These are phyloP conservation scores for Drosophila jambulina DNA, from an alignment of 1,140 invertebrate genomes.

Conservation along the genomic window DNA sequence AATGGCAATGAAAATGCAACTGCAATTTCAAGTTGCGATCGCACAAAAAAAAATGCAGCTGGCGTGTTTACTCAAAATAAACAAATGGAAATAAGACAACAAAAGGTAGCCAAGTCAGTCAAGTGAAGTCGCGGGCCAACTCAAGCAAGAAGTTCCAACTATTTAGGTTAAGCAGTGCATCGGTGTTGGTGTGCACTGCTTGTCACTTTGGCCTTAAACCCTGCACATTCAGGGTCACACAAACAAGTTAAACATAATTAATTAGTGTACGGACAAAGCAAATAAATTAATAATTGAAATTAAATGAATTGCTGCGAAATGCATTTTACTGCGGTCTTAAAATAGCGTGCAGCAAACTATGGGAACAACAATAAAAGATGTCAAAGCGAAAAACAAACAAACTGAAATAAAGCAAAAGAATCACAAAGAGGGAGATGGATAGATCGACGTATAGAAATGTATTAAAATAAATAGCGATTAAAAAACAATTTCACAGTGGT, in stretches of 20 bases:
- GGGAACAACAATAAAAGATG: constrained; percentile 57
- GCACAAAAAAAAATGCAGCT: constrained; percentile 15
- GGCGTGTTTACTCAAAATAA: constrained; percentile 54
- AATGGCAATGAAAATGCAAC: constrained; percentile 55
- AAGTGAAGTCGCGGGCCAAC: constrained; percentile 31
- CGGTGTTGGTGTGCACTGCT: constrained; percentile 21
- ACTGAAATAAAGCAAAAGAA: constrained; percentile 36
- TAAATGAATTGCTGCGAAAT: constrained; percentile 46
- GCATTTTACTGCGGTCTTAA: constrained; percentile 31
- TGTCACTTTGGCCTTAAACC: constrained; percentile 40
- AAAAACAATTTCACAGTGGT: constrained; percentile 14
- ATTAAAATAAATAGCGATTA: constrained; percentile 19
- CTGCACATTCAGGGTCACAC: constrained; percentile 28
- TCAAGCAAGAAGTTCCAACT: constrained; percentile 34
- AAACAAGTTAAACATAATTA: constrained; percentile 24
- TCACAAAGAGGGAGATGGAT: background rate
- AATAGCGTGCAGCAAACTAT: constrained; percentile 62
- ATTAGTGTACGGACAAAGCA: constrained; percentile 12
- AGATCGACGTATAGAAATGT: background rate
- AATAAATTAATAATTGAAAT: constrained; percentile 47
- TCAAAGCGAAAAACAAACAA: constrained; percentile 36
- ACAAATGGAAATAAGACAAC: constrained; percentile 34
- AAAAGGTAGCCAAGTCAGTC: constrained; percentile 20
- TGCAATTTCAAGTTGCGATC: constrained; percentile 32
- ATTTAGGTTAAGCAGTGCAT: constrained; percentile 26